Base-by-base conservation (phyloP, 2,113 vertebrate species). In the Hydrochoerus hydrochaeris region DNA sequence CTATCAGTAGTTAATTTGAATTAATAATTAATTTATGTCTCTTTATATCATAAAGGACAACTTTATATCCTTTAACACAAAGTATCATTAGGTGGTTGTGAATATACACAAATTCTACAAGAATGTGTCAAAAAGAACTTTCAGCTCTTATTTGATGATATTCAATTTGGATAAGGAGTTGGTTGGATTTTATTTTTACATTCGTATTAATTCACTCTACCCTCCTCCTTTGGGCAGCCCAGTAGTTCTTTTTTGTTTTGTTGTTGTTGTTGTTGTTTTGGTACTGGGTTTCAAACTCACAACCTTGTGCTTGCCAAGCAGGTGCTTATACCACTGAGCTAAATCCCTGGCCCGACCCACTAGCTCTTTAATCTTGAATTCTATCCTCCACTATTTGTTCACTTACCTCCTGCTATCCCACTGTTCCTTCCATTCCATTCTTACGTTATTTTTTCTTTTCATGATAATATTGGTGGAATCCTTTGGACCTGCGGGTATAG, bases 81-180 rank as follows among this genome's bases (percentile, higher is more conserved):
- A 86, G 52, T 1, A 85, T 86, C 6, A 80, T 19, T 62, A 82
- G 41, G 11, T 84, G 65, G 6, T 49, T 63, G 30, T 78, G 58
- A 90, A 92, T 14, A 88, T 24, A 28, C 4, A 84, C 16, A 88
- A 77, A 88, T 69, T 95, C 49, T 85, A 71, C 35, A 94, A 90
- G 30, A 67, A 16, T 89, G 3, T 49, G 17, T 14, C 62, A 75
- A 35, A 73, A 75, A 85, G 5, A n/a, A 6, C 16, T 75, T 80
- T 11, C 22, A 65, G 20, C 12, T 78, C 32, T 67, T 75, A 46
- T 22, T 60, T 17, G 73, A 89, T 69, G 46, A 0, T 73, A 1
- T 62, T 65, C 17, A 41, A 10, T 60, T 52, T 84, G 52, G 17
- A 35, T 9, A 78, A 17, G 20, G 4, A 69, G 20, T 73, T 87